Evolutionary conservation across 2,113 vertebrate genomes (phyloP).

Genomic region (Hippotragus niger): DNA sequence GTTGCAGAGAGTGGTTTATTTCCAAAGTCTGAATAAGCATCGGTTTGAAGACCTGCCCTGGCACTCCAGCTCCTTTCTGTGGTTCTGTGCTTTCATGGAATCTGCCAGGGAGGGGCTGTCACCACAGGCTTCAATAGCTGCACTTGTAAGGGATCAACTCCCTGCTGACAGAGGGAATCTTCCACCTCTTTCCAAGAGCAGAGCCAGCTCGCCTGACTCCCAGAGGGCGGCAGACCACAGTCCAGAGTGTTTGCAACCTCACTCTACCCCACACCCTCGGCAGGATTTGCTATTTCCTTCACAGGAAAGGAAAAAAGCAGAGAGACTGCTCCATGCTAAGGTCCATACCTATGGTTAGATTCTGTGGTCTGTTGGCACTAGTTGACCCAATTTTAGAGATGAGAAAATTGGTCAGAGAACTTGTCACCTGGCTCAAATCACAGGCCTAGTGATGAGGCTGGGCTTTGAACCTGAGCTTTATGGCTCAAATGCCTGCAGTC

Average conservation of each 20-base stretch:
- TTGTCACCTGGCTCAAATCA: not conserved
- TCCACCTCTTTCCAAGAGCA: not conserved
- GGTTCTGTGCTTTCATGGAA: not conserved
- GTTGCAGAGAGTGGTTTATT: not conserved
- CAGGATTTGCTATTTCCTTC: not conserved
- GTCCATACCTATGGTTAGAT: not conserved
- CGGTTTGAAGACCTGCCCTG: not conserved
- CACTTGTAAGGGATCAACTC: not conserved
- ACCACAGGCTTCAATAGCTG: not conserved
- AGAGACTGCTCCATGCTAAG: not conserved
- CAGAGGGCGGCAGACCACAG: not conserved
- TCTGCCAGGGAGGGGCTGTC: not conserved
- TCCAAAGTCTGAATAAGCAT: not conserved
- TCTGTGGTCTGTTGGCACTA: not conserved
- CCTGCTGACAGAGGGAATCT: not conserved
- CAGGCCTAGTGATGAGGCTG: not conserved
- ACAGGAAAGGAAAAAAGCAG: not conserved
- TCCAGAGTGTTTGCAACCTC: not conserved
- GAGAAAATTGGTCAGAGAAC: not conserved
- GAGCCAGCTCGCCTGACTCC: not conserved
- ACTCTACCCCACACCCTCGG: too few relatives aligned
- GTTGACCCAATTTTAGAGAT: not conserved
- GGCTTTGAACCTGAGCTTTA: not conserved
- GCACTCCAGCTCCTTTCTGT: not conserved
- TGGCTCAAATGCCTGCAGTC: not conserved